A percentile compares a stretch with the other conserved stretches of the same genome.
Evolutionary conservation across 2,797 vertebrate genomes (phyloP).

Genomic region (Molossus molossus): DNA sequence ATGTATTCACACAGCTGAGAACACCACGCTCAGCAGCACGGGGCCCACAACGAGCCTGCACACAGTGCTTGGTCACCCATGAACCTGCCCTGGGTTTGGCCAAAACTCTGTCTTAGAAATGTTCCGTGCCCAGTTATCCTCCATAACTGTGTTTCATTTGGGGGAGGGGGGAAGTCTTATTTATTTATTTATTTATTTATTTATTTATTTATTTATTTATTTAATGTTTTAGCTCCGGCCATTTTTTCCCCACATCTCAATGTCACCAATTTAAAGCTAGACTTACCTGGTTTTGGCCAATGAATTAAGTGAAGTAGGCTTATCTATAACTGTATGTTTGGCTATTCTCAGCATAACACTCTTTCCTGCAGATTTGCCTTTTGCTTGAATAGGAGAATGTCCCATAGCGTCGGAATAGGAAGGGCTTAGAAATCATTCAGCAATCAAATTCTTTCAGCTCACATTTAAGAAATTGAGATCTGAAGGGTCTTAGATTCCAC

Average conservation of each 20-base stretch:
- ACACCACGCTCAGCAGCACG: background rate
- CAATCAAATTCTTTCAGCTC: background rate
- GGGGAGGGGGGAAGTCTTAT: too few species aligned
- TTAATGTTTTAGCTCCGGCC: background rate
- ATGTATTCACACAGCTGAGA: background rate
- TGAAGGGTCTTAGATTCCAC: background rate
- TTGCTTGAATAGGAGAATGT: background rate
- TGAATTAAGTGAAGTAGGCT: background rate
- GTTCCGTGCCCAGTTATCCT: background rate
- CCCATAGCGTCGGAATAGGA: background rate
- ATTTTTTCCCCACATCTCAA: background rate
- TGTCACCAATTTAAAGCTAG: constrained; percentile 6
- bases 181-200: background rate
- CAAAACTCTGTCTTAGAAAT: background rate
- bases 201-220: background rate
- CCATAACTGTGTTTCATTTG: background rate
- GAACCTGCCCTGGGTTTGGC: background rate
- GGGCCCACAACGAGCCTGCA: background rate
- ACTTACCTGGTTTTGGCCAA: background rate
- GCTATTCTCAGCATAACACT: background rate
- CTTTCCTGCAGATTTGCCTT: background rate
- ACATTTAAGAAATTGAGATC: background rate
- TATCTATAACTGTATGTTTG: background rate
- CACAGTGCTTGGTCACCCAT: background rate
- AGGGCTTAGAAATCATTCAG: background rate